Percentiles rank a stretch among this genome's conserved stretches.
Evolutionary conservation across 1,140 invertebrate genomes (phyloP).

Genomic region (Lysiphlebus fabarum): DNA sequence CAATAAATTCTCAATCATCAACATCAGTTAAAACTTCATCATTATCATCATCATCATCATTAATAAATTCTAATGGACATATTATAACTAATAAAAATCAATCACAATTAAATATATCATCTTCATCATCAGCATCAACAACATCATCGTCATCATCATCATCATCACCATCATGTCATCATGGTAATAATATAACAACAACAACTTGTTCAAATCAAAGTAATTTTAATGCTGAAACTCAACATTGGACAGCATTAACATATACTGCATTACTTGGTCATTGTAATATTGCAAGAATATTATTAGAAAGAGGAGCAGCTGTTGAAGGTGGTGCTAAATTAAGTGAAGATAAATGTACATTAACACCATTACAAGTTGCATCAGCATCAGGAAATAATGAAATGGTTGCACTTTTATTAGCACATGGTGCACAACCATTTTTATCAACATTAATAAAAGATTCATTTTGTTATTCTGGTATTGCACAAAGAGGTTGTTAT

Average conservation of each 20-base stretch:
- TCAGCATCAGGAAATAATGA: constrained; percentile 78
- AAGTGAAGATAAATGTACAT: constrained; percentile 79
- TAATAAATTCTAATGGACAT: too few relatives aligned
- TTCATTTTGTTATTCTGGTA: constrained; percentile 77
- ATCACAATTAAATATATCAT: constrained; percentile 22
- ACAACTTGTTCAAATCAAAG: constrained; percentile 6
- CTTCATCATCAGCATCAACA: constrained; percentile 28
- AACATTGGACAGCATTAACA: constrained; percentile 75
- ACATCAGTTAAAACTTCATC: constrained; percentile 32
- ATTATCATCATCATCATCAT: constrained; percentile 22
- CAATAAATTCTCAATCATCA: constrained; percentile 35
- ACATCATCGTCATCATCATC: constrained; percentile 19
- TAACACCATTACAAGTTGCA: constrained; percentile 82
- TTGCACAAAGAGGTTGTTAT: constrained; percentile 78
- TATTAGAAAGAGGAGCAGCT: constrained; percentile 75
- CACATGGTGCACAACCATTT: constrained; percentile 83
- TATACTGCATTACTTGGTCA: constrained; percentile 66
- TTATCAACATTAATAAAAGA: constrained; percentile 80
- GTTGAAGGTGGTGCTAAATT: constrained; percentile 80
- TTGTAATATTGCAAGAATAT: constrained; percentile 58
- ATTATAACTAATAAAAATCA: background rate
- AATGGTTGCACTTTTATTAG: constrained; percentile 73
- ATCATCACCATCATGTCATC: constrained; percentile 1
- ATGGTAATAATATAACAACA: background rate
- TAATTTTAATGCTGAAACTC: constrained; percentile 66